Conservation (phyloP, 1,140 invertebrate species). For the Lasioglossum albipes region DNA sequence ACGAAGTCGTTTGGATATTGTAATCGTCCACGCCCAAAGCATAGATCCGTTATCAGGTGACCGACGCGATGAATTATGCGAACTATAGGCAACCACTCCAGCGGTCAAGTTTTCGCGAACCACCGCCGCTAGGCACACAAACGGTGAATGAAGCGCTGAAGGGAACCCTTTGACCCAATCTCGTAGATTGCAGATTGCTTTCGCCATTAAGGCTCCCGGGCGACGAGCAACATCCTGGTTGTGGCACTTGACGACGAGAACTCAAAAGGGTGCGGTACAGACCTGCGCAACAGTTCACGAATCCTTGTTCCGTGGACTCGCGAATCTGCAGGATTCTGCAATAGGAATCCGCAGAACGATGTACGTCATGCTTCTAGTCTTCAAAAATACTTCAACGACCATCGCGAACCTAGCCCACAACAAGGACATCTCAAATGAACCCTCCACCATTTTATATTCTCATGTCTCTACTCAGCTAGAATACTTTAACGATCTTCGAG, state of each 20-base stretch:
- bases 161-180: constrained; percentile 37
- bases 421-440: too few relatives aligned
- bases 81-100: not conserved
- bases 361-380: too few relatives aligned
- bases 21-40: too few relatives aligned
- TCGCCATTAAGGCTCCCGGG: constrained; percentile 9
- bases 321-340: not conserved
- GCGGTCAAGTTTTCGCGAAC: constrained; percentile 31
- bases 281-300: not conserved
- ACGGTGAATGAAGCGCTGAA: constrained; percentile 9
- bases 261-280: not conserved
- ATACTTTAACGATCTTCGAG: too few relatives aligned
- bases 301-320: not conserved
- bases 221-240: constrained; percentile 1
- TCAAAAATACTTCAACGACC: too few relatives aligned
- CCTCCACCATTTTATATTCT: too few relatives aligned
- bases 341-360: too few relatives aligned
- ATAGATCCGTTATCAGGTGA: too few relatives aligned
- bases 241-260: not conserved
- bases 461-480: too few relatives aligned
- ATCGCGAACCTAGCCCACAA: too few relatives aligned
- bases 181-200: constrained; percentile 26
- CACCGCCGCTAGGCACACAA: not conserved
- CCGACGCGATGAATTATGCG: too few relatives aligned
- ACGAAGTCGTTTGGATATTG: too few relatives aligned